Evolutionary conservation across 2,888 invertebrate species (phyloP).

Genomic region (Pyrgus malvae): DNA sequence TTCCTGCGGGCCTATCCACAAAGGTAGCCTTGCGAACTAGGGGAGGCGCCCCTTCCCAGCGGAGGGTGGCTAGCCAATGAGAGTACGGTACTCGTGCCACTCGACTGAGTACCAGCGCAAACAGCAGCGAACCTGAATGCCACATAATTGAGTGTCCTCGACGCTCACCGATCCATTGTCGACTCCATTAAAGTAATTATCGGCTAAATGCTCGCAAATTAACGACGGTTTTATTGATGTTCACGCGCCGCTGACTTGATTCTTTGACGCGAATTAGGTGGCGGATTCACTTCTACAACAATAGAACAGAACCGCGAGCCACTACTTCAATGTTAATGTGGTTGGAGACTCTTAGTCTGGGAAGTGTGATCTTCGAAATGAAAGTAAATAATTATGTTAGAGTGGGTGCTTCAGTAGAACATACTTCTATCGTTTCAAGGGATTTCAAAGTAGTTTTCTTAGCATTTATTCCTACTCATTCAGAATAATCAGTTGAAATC

Average conservation of each 20-base stretch:
- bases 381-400: too few relatives aligned
- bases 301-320: not conserved
- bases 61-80: slow-evolving; percentile 60
- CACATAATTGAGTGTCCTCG: slow-evolving; percentile 60
- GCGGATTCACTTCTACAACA: slow-evolving; percentile 7
- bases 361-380: too few relatives aligned
- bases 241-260: slow-evolving; percentile 43
- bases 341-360: too few relatives aligned
- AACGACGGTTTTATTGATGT: slow-evolving; percentile 66
- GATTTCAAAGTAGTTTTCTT: too few relatives aligned
- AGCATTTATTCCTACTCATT: too few relatives aligned
- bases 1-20: slow-evolving; percentile 39
- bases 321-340: not conserved
- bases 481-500: too few relatives aligned
- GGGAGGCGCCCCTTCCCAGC: slow-evolving; percentile 40
- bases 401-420: too few relatives aligned
- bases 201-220: slow-evolving; percentile 66
- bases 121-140: slow-evolving; percentile 66
- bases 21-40: slow-evolving; percentile 40
- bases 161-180: slow-evolving; percentile 60
- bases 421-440: too few relatives aligned
- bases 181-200: slow-evolving; percentile 69
- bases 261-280: slow-evolving; percentile 19
- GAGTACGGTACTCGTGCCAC: slow-evolving; percentile 50
- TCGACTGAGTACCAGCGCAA: slow-evolving; percentile 57